Base-by-base conservation (phyloP, 1,140 invertebrate species). In the Reticulitermes speratus region DNA sequence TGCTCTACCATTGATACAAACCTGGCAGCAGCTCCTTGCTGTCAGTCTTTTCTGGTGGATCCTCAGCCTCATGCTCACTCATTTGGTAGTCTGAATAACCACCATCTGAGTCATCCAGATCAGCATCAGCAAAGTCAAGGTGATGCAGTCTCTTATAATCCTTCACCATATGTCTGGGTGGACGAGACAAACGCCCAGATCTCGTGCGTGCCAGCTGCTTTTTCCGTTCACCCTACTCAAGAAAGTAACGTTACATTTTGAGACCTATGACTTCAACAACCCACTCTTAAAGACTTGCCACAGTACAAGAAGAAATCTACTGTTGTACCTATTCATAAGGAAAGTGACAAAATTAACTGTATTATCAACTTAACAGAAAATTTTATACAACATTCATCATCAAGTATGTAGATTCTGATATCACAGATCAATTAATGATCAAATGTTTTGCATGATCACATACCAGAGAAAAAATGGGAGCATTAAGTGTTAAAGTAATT, bases 61-160 rank as follows among this genome's bases (percentile, higher is more conserved):
- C 86, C 48, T 84, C 84, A 52, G n/a, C 91, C 85, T 91, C 89
- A 88, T 48, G 88, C 87, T 65, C 90, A 89, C 85, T 91, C 91
- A 86, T 92, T 90, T 88, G 90, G 85, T 92, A 94, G 87, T 95
- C 94, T 6, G 94, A 94, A 89, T 94, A 95, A n/a, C 94, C 94
- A 59, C 93, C 94, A 89, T 95, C 94, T 12, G 93, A 94, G 88
- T 94, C 93, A 89, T 95, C 94, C 87, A 93, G 89, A 82, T 92
- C 91, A 25, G 94, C 93, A 87, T 94, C 93, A 88, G 92, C 91
- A 87, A 93, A 93, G 87, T 95, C 94, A 30, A 94, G 89, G 87
- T 93, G 92, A 89, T 94, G 93, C 84, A 95, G 91, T 83, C 94
- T 93, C 88, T 94, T 95, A 87, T 95, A 95, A 89, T 95, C 94